phyloP scores from a whole-genome alignment of 2,888 invertebrate genomes.

The Cancer borealis region DNA sequence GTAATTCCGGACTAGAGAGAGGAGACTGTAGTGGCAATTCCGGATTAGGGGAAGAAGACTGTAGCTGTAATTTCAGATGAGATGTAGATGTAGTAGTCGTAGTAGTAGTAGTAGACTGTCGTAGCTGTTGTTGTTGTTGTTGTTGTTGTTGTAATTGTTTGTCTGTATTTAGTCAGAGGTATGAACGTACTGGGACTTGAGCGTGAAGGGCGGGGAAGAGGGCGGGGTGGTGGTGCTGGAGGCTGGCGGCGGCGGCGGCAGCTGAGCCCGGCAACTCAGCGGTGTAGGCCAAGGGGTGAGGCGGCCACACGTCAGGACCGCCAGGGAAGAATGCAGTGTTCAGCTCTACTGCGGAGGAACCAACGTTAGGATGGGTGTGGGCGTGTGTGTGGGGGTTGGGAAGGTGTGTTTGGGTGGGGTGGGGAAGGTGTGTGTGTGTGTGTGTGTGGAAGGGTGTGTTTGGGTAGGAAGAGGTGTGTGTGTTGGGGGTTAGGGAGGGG shows the following conservation, averaged over 20 bases:
- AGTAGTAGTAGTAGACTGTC: background rate
- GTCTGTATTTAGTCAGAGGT: conserved; percentile 88
- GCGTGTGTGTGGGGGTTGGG: background rate
- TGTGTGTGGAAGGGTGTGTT: background rate
- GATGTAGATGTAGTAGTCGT: background rate
- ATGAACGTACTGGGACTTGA: conserved; percentile 97
- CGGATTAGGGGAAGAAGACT: background rate
- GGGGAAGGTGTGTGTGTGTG: no score
- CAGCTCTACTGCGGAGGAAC: conserved; percentile 85
- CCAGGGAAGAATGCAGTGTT: conserved; percentile 97
- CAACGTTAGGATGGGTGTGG: background rate
- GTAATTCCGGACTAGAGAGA: background rate
- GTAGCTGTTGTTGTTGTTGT: conserved; percentile 49
- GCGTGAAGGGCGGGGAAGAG: conserved; percentile 92
- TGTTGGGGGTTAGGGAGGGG: background rate
- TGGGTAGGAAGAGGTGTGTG: background rate
- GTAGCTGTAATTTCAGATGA: background rate
- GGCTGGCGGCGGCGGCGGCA: conserved; percentile 95
- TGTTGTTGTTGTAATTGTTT: conserved; percentile 61
- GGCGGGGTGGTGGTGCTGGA: conserved; percentile 98
- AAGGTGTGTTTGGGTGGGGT: no score
- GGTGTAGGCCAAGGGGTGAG: conserved; percentile 83
- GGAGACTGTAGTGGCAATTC: background rate
- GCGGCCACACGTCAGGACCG: conserved; percentile 94
- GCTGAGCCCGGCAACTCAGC: conserved; percentile 88